A percentile compares a stretch with the other conserved stretches of the same genome.
Evolutionary conservation across 1,140 invertebrate genomes (phyloP).

Genomic region (Drosophila arizonae): DNA sequence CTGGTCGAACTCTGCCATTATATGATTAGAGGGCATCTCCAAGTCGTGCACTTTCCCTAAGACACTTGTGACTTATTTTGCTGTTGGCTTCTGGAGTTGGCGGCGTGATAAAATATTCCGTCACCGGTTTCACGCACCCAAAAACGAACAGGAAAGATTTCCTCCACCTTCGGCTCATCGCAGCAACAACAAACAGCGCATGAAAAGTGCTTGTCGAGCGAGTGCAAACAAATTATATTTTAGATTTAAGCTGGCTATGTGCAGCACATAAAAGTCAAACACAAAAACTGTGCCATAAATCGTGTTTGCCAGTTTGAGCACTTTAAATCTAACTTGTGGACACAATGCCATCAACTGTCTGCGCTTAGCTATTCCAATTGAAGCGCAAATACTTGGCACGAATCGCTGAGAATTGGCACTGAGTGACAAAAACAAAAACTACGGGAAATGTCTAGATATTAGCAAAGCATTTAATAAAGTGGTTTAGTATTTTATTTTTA

Average conservation of each 20-base stretch:
- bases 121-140: slow-evolving; percentile 34
- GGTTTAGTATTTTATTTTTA: too few species aligned
- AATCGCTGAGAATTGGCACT: too few species aligned
- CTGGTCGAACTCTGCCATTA: too few species aligned
- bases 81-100: slow-evolving; percentile 37
- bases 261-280: slow-evolving; percentile 4
- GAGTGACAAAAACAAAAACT: too few species aligned
- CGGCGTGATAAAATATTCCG: slow-evolving; percentile 52
- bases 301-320: neutral
- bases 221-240: slow-evolving; percentile 43
- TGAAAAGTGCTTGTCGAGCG: slow-evolving; percentile 5
- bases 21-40: neutral
- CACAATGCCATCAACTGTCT: neutral
- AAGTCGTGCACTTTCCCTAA: neutral
- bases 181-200: neutral
- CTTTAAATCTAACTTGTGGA: neutral
- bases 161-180: neutral
- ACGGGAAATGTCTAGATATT: too few species aligned
- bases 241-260: slow-evolving; percentile 12
- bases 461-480: too few species aligned
- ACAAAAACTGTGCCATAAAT: slow-evolving; percentile 5
- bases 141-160: slow-evolving; percentile 18
- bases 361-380: neutral
- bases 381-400: neutral
- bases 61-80: neutral